phyloP scores from a whole-genome alignment of 2,113 vertebrate genomes.

The Epinephelus lanceolatus region DNA sequence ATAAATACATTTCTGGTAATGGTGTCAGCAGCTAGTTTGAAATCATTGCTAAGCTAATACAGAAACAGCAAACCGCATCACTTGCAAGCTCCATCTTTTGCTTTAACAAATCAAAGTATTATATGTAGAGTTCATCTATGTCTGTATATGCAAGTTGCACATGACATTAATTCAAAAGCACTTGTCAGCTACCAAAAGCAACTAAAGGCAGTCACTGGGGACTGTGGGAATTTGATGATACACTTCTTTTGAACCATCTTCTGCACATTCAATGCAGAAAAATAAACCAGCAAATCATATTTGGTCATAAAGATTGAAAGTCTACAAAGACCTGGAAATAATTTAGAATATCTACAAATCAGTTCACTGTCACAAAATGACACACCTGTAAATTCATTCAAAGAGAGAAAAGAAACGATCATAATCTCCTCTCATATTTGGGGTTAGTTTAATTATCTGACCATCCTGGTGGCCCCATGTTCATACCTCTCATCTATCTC shows the following conservation, averaged over 20 bases:
- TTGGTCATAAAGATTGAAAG: conserved; percentile 50
- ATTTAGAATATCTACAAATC: conserved; percentile 41
- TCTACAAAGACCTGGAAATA: conserved; percentile 37
- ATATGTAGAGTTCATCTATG: neutral
- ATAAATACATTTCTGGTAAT: neutral
- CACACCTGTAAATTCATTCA: conserved; percentile 4
- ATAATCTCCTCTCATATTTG: neutral
- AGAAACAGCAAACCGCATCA: neutral
- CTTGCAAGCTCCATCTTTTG: neutral
- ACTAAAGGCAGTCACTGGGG: neutral
- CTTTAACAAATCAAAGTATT: neutral
- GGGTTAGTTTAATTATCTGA: neutral
- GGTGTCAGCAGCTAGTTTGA: neutral
- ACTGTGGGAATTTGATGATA: conserved; percentile 8
- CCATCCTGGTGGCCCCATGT: neutral
- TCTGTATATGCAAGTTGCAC: neutral
- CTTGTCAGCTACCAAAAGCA: neutral
- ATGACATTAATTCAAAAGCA: neutral
- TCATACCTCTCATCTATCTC: neutral
- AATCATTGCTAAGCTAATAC: neutral
- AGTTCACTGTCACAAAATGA: conserved; percentile 27
- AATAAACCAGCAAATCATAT: conserved; percentile 35
- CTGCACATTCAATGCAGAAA: conserved; percentile 27
- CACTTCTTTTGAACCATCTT: neutral
- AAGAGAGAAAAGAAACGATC: neutral